A percentile compares a stretch with the other conserved stretches of the same genome.
Evolutionary conservation across 2,113 vertebrate species (phyloP).

Genomic region (Notechis scutatus): DNA sequence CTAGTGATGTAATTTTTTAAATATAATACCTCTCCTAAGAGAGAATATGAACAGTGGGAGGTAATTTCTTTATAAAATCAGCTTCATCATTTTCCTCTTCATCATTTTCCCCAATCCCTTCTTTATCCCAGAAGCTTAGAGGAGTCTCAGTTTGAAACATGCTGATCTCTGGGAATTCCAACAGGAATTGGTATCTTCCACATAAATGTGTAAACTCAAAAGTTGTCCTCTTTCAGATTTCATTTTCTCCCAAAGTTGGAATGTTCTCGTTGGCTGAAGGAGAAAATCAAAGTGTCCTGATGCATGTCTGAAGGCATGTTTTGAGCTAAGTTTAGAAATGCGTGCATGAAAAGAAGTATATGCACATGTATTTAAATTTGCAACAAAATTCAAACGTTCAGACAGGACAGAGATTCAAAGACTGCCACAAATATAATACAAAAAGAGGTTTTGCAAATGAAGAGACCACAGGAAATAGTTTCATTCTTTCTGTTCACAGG

Average conservation of each 20-base stretch:
- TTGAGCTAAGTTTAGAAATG: not conserved
- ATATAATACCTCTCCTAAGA: slow-evolving; percentile 16
- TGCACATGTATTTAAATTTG: not conserved
- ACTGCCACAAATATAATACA: not conserved
- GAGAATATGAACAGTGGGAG: not conserved
- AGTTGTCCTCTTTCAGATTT: not conserved
- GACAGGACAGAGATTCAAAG: not conserved
- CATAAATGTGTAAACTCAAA: not conserved
- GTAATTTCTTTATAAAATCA: not conserved
- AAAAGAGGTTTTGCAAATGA: not conserved
- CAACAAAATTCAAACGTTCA: not conserved
- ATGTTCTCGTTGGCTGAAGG: not conserved
- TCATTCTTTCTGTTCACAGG: not conserved
- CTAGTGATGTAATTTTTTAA: slow-evolving; percentile 28
- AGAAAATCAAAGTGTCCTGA: not conserved
- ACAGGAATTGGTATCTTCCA: not conserved
- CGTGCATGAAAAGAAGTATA: not conserved
- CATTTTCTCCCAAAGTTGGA: not conserved
- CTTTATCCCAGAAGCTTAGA: not conserved
- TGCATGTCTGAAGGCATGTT: not conserved
- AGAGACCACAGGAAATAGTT: not conserved
- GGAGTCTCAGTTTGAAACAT: not conserved
- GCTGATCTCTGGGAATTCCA: not conserved
- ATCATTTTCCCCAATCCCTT: not conserved
- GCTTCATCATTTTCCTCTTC: not conserved